Conservation (phyloP, 2,888 invertebrate species). For the Spisula subtruncata region DNA sequence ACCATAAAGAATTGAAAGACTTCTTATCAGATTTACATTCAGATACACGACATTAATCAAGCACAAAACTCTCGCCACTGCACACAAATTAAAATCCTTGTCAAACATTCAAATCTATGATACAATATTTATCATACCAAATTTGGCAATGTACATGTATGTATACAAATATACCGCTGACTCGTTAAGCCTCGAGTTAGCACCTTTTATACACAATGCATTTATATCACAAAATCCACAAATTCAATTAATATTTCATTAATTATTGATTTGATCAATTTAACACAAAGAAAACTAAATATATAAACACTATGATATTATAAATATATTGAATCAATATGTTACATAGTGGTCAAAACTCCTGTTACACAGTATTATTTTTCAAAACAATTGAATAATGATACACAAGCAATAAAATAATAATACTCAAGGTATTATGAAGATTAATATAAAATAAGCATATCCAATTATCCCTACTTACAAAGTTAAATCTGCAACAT, state of each 20-base stretch:
- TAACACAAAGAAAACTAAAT: neutral
- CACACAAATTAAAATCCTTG: neutral
- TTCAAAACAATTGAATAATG: neutral
- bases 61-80: neutral
- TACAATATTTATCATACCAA: constrained; percentile 1
- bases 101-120: constrained; percentile 1
- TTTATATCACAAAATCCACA: neutral
- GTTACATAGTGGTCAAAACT: neutral
- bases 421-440: neutral
- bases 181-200: neutral
- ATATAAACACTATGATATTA: neutral
- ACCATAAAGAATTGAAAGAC: neutral
- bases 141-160: neutral
- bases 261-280: neutral
- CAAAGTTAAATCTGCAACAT: neutral
- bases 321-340: neutral
- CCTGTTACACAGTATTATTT: neutral
- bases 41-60: neutral
- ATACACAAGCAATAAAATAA: neutral
- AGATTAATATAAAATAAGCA: neutral
- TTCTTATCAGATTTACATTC: neutral
- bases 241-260: constrained; percentile 22
- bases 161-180: constrained; percentile 9
- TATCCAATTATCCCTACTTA: constrained; percentile 2
- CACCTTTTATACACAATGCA: neutral